These are phyloP conservation scores for Dinomys branickii DNA, from an alignment of 2,113 vertebrate genomes.

Conservation along the genomic window DNA sequence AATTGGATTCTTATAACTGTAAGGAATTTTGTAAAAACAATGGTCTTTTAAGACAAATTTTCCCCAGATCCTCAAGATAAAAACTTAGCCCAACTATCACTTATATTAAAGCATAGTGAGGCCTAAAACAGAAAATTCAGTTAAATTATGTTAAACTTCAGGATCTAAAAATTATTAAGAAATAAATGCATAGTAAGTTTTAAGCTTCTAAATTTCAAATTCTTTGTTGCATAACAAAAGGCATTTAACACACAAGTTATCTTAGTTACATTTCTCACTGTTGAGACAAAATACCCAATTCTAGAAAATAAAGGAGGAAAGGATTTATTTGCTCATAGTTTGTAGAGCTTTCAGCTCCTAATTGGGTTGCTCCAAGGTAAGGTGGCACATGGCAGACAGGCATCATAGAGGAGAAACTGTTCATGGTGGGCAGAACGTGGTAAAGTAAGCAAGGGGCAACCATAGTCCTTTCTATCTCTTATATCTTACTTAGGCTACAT, in stretches of 20 bases:
- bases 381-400: background rate
- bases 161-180: background rate
- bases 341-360: background rate
- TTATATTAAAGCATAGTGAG: conserved; percentile 29
- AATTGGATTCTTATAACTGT: background rate
- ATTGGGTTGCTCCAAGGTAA: background rate
- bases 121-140: background rate
- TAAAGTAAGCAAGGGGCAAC: background rate
- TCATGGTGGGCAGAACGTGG: background rate
- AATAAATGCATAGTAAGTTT: background rate
- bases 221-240: background rate
- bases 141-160: background rate
- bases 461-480: background rate
- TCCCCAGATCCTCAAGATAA: background rate
- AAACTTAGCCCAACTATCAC: background rate
- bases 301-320: background rate
- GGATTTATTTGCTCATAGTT: background rate
- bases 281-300: background rate
- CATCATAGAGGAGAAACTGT: background rate
- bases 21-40: background rate
- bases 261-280: background rate
- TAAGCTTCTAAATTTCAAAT: background rate
- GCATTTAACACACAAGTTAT: background rate
- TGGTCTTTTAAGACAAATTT: background rate
- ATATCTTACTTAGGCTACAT: background rate